Conservation (phyloP, 1,140 invertebrate species). For the Palaemon carinicauda region DNA sequence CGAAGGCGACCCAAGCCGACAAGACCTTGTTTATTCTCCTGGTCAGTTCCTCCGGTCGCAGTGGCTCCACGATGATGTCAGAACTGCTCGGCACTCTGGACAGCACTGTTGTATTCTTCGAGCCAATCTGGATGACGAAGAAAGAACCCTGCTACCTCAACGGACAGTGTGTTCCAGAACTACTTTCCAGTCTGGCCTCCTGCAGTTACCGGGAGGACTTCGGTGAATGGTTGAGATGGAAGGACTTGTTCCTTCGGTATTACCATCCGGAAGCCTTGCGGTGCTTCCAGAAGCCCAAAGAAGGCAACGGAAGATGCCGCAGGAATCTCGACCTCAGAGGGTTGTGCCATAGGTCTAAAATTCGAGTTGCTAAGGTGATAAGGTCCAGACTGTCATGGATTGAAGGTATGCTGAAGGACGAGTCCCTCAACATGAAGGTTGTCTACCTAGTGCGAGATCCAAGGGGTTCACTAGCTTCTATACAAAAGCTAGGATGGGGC, state of each 20-base stretch:
- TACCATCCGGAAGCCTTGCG: background rate
- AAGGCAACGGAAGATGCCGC: background rate
- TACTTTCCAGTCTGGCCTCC: background rate
- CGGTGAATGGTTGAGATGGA: slow-evolving; percentile 6
- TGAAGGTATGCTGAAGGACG: background rate
- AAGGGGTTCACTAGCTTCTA: background rate
- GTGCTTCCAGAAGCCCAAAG: slow-evolving; percentile 3
- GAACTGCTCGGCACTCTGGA: background rate
- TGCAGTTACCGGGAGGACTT: slow-evolving; percentile 7
- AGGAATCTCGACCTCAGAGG: background rate
- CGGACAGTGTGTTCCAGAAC: background rate
- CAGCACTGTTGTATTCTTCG: slow-evolving; percentile 16
- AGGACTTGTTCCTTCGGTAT: background rate
- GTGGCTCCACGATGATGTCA: background rate
- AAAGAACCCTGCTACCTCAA: background rate
- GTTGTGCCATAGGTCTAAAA: background rate
- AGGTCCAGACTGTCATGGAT: slow-evolving; percentile 9
- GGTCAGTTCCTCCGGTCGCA: slow-evolving; percentile 3
- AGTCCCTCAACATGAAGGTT: background rate
- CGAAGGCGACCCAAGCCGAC: too few relatives aligned
- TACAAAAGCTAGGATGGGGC: background rate
- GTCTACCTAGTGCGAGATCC: background rate
- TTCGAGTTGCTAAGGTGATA: slow-evolving; percentile 13
- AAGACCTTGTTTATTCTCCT: background rate
- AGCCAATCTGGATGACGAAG: background rate